Percentiles rank a stretch among this genome's conserved stretches.
phyloP scores from a whole-genome alignment of 2,113 vertebrate species.

The Tretioscincus oriximinensis region DNA sequence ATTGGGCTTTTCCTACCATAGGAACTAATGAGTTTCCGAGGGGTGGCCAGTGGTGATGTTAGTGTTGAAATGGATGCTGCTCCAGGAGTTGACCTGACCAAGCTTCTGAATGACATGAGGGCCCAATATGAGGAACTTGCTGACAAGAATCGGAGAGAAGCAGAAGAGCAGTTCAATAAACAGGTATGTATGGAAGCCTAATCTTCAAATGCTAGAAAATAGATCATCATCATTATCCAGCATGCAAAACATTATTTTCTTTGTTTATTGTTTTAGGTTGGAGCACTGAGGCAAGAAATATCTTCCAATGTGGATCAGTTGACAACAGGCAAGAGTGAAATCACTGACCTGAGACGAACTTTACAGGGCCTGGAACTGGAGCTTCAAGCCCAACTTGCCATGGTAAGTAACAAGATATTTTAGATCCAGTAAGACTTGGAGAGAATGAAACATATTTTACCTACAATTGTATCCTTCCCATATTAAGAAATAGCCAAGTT shows the following conservation, averaged over 20 bases:
- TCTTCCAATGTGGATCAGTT: slow-evolving; percentile 44
- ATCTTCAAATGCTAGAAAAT: too few relatives aligned
- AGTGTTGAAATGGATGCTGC: slow-evolving; percentile 87
- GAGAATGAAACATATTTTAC: too few relatives aligned
- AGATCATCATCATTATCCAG: too few relatives aligned
- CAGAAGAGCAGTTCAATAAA: slow-evolving; percentile 81
- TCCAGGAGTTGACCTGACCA: slow-evolving; percentile 81
- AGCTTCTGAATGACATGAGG: slow-evolving; percentile 80
- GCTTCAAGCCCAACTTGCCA: slow-evolving; percentile 55
- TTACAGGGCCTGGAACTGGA: slow-evolving; percentile 75
- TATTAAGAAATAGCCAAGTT: too few relatives aligned
- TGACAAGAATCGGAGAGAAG: slow-evolving; percentile 82
- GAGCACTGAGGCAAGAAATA: slow-evolving; percentile 62
- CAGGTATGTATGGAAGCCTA: background rate
- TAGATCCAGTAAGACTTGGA: too few relatives aligned
- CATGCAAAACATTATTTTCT: background rate
- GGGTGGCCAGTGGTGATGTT: slow-evolving; percentile 75
- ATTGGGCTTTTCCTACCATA: slow-evolving; percentile 32
- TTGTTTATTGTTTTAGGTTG: slow-evolving; percentile 39
- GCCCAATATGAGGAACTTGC: slow-evolving; percentile 82
- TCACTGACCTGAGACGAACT: slow-evolving; percentile 67
- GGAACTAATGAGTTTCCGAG: slow-evolving; percentile 81
- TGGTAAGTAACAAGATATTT: slow-evolving; percentile 62
- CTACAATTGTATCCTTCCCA: too few relatives aligned
- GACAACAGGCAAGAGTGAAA: slow-evolving; percentile 49